Evolutionary conservation across 2,113 vertebrate species (phyloP), one percentile per base, ranked within the genome.

Genomic region (Lates calcarifer): DNA sequence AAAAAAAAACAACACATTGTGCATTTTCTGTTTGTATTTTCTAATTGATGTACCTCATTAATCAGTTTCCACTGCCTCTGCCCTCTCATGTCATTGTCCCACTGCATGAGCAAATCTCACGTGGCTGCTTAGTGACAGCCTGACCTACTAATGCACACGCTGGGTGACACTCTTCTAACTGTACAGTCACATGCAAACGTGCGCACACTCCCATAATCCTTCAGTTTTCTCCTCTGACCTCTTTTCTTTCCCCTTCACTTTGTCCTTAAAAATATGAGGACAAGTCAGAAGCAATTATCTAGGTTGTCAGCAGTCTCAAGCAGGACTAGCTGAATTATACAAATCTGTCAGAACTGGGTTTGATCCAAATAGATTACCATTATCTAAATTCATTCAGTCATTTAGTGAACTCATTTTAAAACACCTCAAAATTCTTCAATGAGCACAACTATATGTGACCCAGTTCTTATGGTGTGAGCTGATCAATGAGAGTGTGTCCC

Each of bases 131-230:
- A 4, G 17, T 61, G 45, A 68, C 45, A 81, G 41, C 58, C 58
- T 87, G 80, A 81, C 84, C 82, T 77, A 87, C 80, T 79, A 71
- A 74, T 53, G 24, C 14, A 29, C 67, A 39, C 51, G 58, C 65
- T 41, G n/a, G 57, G 24, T 37, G 74, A 56, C 47, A 22, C 62
- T 68, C 66, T 76, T 74, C 58, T 37, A 57, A 17, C 55, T 41
- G 39, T 37, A 39, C 58, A 43, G 37, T 82, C 45, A 63, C 67
- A 56, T 80, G 71, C 17, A 75, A 60, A 76, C 8, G 53, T 49
- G 43, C 55, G 45, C 39, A 45, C 15, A 3, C 64, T 71, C 33
- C 14, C 56, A 29, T 65, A 56, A 61, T 47, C 28, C 9, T 60
- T 37, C 39, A 60, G 18, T 60, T 41, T 63, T 35, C n/a, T 49